A percentile compares a stretch with the other conserved stretches of the same genome.
Evolutionary conservation across 2,113 vertebrate genomes (phyloP).

Genomic region (Leucosticte australis): DNA sequence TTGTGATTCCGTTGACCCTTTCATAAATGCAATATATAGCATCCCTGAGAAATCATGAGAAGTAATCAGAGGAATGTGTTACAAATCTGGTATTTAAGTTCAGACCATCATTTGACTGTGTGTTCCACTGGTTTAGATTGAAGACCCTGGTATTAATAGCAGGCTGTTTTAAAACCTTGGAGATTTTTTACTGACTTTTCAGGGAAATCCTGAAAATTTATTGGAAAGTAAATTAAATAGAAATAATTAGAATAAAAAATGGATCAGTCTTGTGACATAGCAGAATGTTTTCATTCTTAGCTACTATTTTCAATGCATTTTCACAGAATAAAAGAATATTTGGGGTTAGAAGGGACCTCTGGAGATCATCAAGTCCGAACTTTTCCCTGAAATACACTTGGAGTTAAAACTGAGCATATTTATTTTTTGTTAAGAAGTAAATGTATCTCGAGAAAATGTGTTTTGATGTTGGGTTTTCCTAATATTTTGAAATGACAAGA

Average conservation of each 20-base stretch:
- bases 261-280: background rate
- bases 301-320: background rate
- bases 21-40: background rate
- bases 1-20: constrained; percentile 34
- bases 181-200: background rate
- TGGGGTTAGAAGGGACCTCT: background rate
- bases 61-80: constrained; percentile 45
- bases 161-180: background rate
- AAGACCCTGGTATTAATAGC: background rate
- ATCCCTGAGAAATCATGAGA: background rate
- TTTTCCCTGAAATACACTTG: background rate
- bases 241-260: background rate
- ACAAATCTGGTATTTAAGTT: constrained; percentile 52
- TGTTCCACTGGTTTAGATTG: background rate
- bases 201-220: background rate
- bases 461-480: background rate
- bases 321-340: background rate
- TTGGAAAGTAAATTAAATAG: background rate
- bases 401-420: background rate
- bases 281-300: background rate
- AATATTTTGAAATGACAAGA: background rate
- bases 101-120: background rate
- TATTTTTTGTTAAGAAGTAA: background rate
- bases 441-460: background rate
- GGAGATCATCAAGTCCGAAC: background rate